Evolutionary conservation across 2,888 invertebrate species (phyloP).

Genomic region (Andrena trimmerana): DNA sequence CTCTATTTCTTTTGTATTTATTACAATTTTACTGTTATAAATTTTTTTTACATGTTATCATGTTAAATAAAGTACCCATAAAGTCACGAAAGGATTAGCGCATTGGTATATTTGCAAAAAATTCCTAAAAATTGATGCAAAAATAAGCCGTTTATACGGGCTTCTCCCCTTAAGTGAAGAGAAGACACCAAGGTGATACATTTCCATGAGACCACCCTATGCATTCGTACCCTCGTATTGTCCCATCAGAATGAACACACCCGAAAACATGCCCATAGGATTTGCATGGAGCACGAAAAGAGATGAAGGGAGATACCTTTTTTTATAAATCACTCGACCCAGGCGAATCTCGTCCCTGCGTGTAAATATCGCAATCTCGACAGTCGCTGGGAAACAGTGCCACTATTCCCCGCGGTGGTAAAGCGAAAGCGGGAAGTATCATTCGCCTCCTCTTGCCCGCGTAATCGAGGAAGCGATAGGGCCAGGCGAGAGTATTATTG

Average conservation of each 20-base stretch:
- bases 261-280: not conserved
- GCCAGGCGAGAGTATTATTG: conserved; percentile 54
- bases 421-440: conserved; percentile 25
- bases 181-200: too few relatives aligned
- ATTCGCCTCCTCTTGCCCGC: not conserved
- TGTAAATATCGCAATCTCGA: not conserved
- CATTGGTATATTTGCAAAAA: too few relatives aligned
- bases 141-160: too few relatives aligned
- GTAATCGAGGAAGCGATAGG: conserved; percentile 22
- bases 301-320: not conserved
- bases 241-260: not conserved
- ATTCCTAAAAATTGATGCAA: too few relatives aligned
- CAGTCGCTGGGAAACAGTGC: not conserved
- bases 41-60: too few relatives aligned
- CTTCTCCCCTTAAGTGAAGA: too few relatives aligned
- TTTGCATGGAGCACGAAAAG: conserved; percentile 6
- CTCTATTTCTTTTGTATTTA: too few relatives aligned
- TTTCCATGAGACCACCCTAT: not conserved
- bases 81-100: too few relatives aligned
- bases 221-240: not conserved
- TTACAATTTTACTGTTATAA: too few relatives aligned
- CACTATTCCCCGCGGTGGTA: not conserved
- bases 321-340: conserved; percentile 18
- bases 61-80: too few relatives aligned
- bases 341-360: not conserved